Conservation (phyloP, 2,888 invertebrate species). For the Melanostoma mellinum region DNA sequence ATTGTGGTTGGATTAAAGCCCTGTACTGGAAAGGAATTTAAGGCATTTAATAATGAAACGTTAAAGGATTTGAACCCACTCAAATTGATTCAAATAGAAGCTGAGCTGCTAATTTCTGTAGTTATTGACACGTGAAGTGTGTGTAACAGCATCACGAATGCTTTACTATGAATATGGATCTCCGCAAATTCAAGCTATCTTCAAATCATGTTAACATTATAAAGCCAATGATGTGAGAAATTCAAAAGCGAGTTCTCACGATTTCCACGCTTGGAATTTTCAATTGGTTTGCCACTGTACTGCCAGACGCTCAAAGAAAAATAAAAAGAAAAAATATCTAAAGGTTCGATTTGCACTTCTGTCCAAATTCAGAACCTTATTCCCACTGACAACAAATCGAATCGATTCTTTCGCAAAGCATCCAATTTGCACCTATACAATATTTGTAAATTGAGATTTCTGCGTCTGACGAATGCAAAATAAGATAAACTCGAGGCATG, state of each 20-base stretch:
- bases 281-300: conserved; percentile 11
- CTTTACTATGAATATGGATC: too few relatives aligned
- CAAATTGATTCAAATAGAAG: too few relatives aligned
- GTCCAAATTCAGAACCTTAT: conserved; percentile 56
- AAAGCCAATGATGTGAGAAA: conserved; percentile 11
- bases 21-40: not conserved
- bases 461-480: conserved; percentile 61
- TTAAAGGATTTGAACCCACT: too few relatives aligned
- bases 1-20: conserved; percentile 2
- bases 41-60: not conserved
- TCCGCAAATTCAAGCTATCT: not conserved
- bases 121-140: too few relatives aligned
- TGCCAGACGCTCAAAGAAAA: conserved; percentile 19
- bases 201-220: conserved; percentile 19
- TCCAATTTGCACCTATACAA: conserved; percentile 68
- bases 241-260: conserved; percentile 9
- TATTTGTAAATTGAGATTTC: conserved; percentile 58
- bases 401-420: conserved; percentile 55
- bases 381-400: conserved; percentile 64
- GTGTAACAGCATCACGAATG: too few relatives aligned
- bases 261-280: conserved; percentile 12
- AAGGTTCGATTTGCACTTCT: conserved; percentile 65
- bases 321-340: conserved; percentile 25
- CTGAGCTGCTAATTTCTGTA: too few relatives aligned
- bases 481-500: conserved; percentile 36